Conservation (phyloP, 1,140 invertebrate genomes). For the Trichonephila inaurata region DNA sequence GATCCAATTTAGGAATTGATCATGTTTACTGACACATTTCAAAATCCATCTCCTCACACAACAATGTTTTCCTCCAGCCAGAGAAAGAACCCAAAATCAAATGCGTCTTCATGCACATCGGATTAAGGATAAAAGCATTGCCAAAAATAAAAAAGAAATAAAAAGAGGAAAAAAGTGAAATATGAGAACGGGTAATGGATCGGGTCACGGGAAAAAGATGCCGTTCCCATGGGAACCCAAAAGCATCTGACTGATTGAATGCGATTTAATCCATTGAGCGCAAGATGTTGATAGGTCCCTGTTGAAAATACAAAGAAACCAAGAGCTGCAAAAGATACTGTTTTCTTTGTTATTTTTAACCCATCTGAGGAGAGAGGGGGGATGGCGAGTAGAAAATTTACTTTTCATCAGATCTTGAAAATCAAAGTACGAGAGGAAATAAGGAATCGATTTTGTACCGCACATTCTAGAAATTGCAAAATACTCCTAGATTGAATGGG, state of each 20-base stretch:
- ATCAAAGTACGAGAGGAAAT: background rate
- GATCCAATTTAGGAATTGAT: background rate
- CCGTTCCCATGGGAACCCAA: slow-evolving; percentile 29
- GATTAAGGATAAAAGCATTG: slow-evolving; percentile 10
- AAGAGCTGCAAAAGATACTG: background rate
- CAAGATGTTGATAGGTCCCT: background rate
- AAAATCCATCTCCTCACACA: background rate
- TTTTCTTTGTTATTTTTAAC: background rate
- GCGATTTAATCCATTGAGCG: slow-evolving; percentile 46
- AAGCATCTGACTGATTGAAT: slow-evolving; percentile 35
- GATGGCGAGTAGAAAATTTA: background rate
- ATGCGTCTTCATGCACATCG: background rate
- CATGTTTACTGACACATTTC: background rate
- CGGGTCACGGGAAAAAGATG: background rate
- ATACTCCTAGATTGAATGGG: no score
- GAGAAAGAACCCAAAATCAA: background rate
- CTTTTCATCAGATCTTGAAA: background rate
- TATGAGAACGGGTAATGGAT: slow-evolving; percentile 9
- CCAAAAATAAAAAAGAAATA: background rate
- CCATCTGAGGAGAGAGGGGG: background rate
- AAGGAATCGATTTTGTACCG: background rate
- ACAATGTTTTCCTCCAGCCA: background rate
- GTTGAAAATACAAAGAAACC: background rate
- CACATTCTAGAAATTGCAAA: no score
- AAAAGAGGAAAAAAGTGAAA: slow-evolving; percentile 18